A percentile compares a stretch with the other conserved stretches of the same genome.
These are phyloP conservation scores for Apogon hyalosoma DNA, from an alignment of 2,797 vertebrate genomes.

Conservation along the genomic window DNA sequence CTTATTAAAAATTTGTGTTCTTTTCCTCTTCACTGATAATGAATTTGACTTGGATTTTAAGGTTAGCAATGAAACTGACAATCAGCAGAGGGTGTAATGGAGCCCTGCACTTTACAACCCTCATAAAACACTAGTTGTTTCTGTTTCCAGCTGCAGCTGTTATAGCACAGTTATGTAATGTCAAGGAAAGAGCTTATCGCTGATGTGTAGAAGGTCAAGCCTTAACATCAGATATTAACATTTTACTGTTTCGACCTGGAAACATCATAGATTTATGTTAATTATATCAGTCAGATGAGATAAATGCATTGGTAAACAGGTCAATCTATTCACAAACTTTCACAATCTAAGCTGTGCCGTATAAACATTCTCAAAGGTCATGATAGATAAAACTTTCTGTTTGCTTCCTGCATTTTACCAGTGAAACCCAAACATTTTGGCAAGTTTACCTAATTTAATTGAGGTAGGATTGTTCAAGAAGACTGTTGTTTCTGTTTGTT, in stretches of 20 bases:
- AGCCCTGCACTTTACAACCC: constrained; percentile 71
- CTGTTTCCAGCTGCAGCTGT: constrained; percentile 39
- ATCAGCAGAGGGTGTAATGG: constrained; percentile 71
- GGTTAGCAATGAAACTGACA: constrained; percentile 68
- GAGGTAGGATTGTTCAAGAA: constrained; percentile 41
- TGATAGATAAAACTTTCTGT: neutral
- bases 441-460: constrained; percentile 47
- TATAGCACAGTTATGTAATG: constrained; percentile 54
- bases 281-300: too few species aligned
- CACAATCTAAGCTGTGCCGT: neutral
- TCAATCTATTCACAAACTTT: neutral
- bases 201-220: constrained; percentile 1
- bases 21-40: constrained; percentile 48
- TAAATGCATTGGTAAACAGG: too few species aligned
- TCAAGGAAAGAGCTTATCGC: constrained; percentile 40
- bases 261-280: too few species aligned
- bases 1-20: constrained; percentile 27
- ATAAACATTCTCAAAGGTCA: constrained; percentile 8
- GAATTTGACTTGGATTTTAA: constrained; percentile 69
- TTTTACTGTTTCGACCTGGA: neutral
- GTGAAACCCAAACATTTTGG: constrained; percentile 38
- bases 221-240: neutral
- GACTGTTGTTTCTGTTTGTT: constrained; percentile 19
- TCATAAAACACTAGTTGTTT: constrained; percentile 72
- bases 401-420: constrained; percentile 3